Conservation (phyloP, 2,797 vertebrate genomes). For the Urosaurus nigricauda region DNA sequence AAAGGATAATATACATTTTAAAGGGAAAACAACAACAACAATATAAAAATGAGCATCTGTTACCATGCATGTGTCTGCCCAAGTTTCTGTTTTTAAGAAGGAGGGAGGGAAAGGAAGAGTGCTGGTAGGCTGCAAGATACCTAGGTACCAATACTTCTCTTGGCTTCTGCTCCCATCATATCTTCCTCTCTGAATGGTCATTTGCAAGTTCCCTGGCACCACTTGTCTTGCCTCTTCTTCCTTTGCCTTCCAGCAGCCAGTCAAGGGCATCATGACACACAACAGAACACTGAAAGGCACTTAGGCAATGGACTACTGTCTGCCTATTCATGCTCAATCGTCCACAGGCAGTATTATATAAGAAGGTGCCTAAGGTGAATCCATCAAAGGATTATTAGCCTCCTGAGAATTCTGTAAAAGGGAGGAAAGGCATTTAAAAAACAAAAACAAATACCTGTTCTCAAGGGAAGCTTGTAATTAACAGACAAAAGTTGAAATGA, state of each 20-base stretch:
- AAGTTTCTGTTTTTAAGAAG: background rate
- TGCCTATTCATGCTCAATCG: background rate
- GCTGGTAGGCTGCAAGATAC: background rate
- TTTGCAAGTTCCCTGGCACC: background rate
- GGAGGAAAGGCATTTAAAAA: too few relatives aligned
- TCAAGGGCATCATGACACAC: background rate
- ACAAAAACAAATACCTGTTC: too few relatives aligned
- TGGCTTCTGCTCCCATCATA: background rate
- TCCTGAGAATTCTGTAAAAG: background rate
- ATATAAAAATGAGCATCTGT: background rate
- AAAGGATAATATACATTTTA: background rate
- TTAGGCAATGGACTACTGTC: background rate
- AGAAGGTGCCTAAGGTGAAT: background rate
- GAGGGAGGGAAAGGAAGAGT: too few relatives aligned
- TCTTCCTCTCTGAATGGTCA: background rate
- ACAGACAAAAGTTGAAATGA: background rate
- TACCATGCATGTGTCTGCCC: background rate
- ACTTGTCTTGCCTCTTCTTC: background rate
- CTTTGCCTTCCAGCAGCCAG: background rate
- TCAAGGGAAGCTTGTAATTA: background rate
- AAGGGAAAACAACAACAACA: background rate
- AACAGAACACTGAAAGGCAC: background rate
- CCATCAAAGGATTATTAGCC: background rate
- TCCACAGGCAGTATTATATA: background rate
- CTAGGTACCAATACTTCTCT: background rate